Evolutionary conservation across 1,140 invertebrate genomes (phyloP), one percentile per base, ranked within the genome.

Genomic region (Drosophila punjabiensis): DNA sequence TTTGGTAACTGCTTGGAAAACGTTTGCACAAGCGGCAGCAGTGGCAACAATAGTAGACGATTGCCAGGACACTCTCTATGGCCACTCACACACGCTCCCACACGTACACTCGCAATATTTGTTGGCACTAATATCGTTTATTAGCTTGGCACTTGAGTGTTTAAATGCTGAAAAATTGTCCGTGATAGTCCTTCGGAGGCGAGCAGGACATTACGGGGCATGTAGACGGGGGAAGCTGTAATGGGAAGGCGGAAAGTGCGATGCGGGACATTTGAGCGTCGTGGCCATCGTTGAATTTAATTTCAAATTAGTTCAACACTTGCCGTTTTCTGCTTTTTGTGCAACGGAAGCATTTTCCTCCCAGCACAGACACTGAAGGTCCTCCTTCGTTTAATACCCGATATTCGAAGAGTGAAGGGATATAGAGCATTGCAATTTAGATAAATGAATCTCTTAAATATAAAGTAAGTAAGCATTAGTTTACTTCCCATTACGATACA

Each of bases 1-100:
- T 86, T 86, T 86, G 82, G 82, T 86, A 85, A 85, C 82, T 85
- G 82, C 84, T 85, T 85, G 82, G 82, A 85, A 85, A 86, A 81
- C 85, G 82, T 86, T 86, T 86, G 82, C 81, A 82, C 55, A 55
- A 79, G 48, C 67, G 71, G 37, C 52, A 71, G 61, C 37, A 70
- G 59, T 41, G 64, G 53, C 76, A 79, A 70, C 55, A 71, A 47
- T 53, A 48, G 73, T 45, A 61, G 48, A 61, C 66, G 55, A 55
- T 61, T 28, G 56, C 33, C 50, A 64, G 45, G 37, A 64, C 65
- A 47, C 14, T 28, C 55, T 56, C 55, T 39, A 56, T 39, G 47
- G 30, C 39, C 63, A 24, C 52, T 14, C 58, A 32, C 56, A 52
- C 61, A 28, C 65, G 63, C 47, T 37, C 59, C 35, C 41, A 61